Evolutionary conservation across 1,140 invertebrate species (phyloP).

Genomic region (Philaenus spumarius): DNA sequence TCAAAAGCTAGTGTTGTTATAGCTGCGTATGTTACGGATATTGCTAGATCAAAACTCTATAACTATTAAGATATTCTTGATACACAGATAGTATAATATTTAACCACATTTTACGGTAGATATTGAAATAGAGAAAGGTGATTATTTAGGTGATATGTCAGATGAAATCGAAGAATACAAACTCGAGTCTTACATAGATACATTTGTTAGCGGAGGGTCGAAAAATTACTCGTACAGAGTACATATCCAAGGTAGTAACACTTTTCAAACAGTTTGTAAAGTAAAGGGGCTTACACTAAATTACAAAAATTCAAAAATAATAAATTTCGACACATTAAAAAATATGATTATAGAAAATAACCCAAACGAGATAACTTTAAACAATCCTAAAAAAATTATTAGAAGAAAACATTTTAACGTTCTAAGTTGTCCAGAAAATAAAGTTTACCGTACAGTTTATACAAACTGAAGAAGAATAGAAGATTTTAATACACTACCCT

Average conservation of each 20-base stretch:
- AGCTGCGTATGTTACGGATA: conserved; percentile 37
- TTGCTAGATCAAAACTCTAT: conserved; percentile 39
- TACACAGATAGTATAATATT: conserved; percentile 40
- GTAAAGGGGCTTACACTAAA: conserved; percentile 29
- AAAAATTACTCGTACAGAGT: conserved; percentile 32
- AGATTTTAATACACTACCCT: neutral
- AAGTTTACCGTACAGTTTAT: neutral
- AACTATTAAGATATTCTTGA: conserved; percentile 34
- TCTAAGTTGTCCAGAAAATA: too few relatives aligned
- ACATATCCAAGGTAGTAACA: neutral
- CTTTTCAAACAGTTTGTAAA: conserved; percentile 21
- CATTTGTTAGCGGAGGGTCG: conserved; percentile 31
- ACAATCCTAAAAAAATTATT: too few relatives aligned
- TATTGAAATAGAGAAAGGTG: conserved; percentile 25
- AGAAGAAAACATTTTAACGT: too few relatives aligned
- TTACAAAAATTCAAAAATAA: conserved; percentile 11
- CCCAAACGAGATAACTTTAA: too few relatives aligned
- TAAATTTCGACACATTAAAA: conserved; percentile 30
- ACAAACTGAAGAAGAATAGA: neutral
- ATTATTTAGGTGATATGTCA: conserved; percentile 35
- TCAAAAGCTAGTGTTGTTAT: conserved; percentile 34
- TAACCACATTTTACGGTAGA: conserved; percentile 12
- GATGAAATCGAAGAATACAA: conserved; percentile 33
- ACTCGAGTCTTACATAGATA: conserved; percentile 27
- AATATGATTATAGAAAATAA: neutral